Percentiles rank a stretch among this genome's conserved stretches.
Conservation (phyloP, 2,113 vertebrate genomes). For the Heliornis fulica region DNA sequence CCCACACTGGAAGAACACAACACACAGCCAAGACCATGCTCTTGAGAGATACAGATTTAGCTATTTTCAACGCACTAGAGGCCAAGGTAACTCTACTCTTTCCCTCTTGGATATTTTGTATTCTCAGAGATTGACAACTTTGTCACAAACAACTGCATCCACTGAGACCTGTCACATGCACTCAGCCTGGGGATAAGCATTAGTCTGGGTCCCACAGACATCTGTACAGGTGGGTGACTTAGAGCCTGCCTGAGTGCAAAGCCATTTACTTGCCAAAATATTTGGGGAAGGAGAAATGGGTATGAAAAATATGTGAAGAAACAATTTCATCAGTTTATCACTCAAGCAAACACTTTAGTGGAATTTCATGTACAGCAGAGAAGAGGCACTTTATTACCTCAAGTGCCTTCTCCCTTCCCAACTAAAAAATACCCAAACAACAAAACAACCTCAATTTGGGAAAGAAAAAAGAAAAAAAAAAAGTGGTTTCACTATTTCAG, state of each 20-base stretch:
- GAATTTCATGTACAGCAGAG: neutral
- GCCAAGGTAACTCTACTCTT: neutral
- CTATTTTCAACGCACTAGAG: neutral
- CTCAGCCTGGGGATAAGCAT: neutral
- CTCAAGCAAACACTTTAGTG: neutral
- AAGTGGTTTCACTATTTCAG: neutral
- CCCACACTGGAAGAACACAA: neutral
- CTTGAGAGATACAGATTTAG: neutral
- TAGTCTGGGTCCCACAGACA: neutral
- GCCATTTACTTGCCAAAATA: neutral
- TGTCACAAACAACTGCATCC: neutral
- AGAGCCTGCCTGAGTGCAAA: neutral
- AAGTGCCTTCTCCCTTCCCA: neutral
- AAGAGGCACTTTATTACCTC: neutral
- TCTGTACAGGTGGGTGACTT: neutral
- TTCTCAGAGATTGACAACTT: neutral
- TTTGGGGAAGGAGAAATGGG: neutral
- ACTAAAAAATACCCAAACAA: neutral
- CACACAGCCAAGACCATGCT: neutral
- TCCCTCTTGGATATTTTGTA: neutral
- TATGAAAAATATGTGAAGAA: neutral
- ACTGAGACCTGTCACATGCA: neutral
- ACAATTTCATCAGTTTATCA: neutral
- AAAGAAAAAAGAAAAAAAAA: neutral
- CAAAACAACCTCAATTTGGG: neutral